Evolutionary conservation across 1,140 invertebrate genomes (phyloP).

Genomic region (Philotrypesis tridentata): DNA sequence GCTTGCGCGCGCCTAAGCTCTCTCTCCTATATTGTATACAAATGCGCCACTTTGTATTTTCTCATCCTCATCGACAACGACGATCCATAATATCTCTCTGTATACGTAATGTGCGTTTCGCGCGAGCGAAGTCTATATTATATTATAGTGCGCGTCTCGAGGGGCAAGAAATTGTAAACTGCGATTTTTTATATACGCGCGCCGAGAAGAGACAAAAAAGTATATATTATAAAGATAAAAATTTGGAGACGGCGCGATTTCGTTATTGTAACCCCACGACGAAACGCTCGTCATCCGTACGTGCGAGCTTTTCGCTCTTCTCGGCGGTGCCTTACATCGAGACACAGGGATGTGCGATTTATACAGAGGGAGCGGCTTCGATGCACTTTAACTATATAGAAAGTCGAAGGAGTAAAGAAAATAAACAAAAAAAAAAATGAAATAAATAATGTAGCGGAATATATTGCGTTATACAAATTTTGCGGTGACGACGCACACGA

Average conservation of each 20-base stretch:
- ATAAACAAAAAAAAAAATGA: not conserved
- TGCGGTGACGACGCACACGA: not conserved
- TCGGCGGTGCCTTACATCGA: not conserved
- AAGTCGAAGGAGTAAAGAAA: not conserved
- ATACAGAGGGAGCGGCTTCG: not conserved
- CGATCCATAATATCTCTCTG: conserved; percentile 9
- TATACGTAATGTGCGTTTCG: too few species aligned
- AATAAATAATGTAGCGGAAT: not conserved
- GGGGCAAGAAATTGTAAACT: conserved; percentile 32
- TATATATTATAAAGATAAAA: not conserved
- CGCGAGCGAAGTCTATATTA: not conserved
- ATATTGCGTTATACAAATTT: conserved; percentile 33
- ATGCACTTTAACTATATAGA: too few species aligned
- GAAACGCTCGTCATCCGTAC: not conserved
- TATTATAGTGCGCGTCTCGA: not conserved
- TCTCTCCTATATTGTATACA: conserved; percentile 25
- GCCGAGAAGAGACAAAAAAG: not conserved
- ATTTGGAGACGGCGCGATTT: not conserved
- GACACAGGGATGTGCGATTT: not conserved
- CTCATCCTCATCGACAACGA: conserved; percentile 4
- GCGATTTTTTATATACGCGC: not conserved
- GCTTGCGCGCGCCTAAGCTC: conserved; percentile 32
- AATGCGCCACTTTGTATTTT: not conserved
- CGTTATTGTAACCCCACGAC: not conserved
- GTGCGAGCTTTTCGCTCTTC: not conserved